These are phyloP conservation scores for Sarcophaga subvicina DNA, from an alignment of 2,888 invertebrate species.

Conservation along the genomic window DNA sequence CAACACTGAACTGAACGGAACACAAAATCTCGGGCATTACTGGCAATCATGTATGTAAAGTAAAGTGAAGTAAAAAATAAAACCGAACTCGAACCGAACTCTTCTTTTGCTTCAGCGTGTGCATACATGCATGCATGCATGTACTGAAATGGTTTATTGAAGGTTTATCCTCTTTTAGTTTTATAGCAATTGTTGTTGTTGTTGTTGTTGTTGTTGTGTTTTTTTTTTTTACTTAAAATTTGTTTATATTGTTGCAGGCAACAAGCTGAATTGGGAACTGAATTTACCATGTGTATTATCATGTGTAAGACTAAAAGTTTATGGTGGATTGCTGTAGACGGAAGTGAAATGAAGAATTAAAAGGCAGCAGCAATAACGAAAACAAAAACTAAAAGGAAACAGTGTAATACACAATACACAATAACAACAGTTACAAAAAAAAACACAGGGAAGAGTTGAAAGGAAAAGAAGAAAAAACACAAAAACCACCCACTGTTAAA, in stretches of 20 bases:
- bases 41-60: background rate
- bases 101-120: background rate
- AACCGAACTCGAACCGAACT: no score
- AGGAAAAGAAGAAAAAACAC: slow-evolving; percentile 22
- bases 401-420: slow-evolving; percentile 14
- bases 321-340: slow-evolving; percentile 44
- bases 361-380: background rate
- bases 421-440: background rate
- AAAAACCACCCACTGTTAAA: slow-evolving; percentile 56
- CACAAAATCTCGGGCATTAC: background rate
- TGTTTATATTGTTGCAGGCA: slow-evolving; percentile 7
- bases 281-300: background rate
- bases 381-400: slow-evolving; percentile 34
- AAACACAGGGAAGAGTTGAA: no score
- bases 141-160: slow-evolving; percentile 53
- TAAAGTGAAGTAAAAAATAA: background rate
- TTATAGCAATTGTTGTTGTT: slow-evolving; percentile 4
- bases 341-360: slow-evolving; percentile 35
- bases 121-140: background rate
- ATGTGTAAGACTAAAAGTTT: background rate
- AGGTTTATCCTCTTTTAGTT: slow-evolving; percentile 50
- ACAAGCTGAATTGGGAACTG: slow-evolving; percentile 24
- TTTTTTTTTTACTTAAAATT: background rate
- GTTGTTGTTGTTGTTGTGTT: background rate
- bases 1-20: background rate